Conservation (phyloP, 2,888 invertebrate genomes). For the Artemia sp. region DNA sequence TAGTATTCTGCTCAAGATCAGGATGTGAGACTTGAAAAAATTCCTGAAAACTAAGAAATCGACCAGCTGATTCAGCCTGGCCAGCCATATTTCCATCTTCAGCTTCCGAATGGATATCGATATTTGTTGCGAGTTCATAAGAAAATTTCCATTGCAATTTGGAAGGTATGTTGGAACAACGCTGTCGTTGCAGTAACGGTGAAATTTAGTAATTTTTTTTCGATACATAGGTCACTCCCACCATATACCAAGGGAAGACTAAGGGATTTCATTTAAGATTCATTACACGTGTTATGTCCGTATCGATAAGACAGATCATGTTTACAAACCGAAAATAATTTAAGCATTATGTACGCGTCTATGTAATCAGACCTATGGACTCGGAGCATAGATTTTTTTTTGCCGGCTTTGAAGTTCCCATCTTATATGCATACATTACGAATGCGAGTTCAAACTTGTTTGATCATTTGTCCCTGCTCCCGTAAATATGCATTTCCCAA, state of each 20-base stretch:
- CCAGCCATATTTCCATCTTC: slow-evolving; percentile 72
- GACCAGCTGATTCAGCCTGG: slow-evolving; percentile 60
- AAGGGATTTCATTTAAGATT: not conserved
- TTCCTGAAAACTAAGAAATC: slow-evolving; percentile 52
- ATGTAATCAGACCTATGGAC: no score
- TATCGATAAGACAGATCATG: no score
- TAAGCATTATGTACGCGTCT: no score
- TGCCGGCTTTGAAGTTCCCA: no score
- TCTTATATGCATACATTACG: no score
- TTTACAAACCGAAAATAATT: no score
- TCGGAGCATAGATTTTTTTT: no score
- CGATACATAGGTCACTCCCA: not conserved
- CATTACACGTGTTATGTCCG: no score
- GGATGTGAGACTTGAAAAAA: slow-evolving; percentile 51
- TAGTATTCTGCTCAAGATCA: slow-evolving; percentile 56
- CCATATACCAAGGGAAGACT: not conserved
- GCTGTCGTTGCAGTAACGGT: not conserved
- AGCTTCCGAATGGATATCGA: slow-evolving; percentile 59
- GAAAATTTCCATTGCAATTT: slow-evolving; percentile 79
- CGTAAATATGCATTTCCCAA: no score
- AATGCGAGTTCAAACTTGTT: no score
- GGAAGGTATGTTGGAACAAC: slow-evolving; percentile 42
- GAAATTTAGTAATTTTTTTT: no score
- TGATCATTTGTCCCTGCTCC: no score
- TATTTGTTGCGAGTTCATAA: slow-evolving; percentile 55